phyloP scores from a whole-genome alignment of 2,113 vertebrate species.

The Gopherus evgoodei region DNA sequence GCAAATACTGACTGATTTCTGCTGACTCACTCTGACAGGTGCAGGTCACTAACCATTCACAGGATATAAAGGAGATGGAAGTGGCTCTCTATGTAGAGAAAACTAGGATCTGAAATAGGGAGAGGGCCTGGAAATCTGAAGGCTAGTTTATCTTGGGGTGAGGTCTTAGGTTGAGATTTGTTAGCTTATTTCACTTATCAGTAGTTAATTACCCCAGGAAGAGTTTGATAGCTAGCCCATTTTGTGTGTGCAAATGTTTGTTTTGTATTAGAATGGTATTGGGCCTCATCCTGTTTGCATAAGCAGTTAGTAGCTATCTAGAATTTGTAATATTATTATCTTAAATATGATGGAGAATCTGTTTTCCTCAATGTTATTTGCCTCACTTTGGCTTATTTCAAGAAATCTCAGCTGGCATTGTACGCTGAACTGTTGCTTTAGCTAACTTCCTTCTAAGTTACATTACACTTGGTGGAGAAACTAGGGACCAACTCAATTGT shows the following conservation, averaged over 20 bases:
- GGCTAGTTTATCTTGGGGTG: not conserved
- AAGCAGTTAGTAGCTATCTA: not conserved
- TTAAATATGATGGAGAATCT: conserved; percentile 40
- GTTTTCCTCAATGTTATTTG: conserved; percentile 37
- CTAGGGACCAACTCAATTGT: conserved; percentile 54
- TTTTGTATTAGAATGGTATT: not conserved
- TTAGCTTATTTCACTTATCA: conserved; percentile 51
- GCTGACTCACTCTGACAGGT: not conserved
- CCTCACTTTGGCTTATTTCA: not conserved
- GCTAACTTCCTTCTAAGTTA: conserved; percentile 40
- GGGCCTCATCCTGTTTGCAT: not conserved
- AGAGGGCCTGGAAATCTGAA: not conserved
- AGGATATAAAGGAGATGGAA: not conserved
- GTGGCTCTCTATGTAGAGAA: not conserved
- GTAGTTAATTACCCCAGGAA: not conserved
- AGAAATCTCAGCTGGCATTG: conserved; percentile 37
- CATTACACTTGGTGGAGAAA: conserved; percentile 55
- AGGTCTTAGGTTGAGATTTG: conserved; percentile 3
- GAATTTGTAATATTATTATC: not conserved
- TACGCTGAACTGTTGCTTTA: conserved; percentile 18
- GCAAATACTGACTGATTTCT: rapidly evolving
- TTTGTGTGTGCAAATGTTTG: not conserved
- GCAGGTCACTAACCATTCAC: rapidly evolving
- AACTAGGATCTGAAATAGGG: conserved; percentile 3
- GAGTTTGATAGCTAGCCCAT: not conserved